Conservation (phyloP, 2,113 vertebrate genomes). For the Sisor rabdophorus region DNA sequence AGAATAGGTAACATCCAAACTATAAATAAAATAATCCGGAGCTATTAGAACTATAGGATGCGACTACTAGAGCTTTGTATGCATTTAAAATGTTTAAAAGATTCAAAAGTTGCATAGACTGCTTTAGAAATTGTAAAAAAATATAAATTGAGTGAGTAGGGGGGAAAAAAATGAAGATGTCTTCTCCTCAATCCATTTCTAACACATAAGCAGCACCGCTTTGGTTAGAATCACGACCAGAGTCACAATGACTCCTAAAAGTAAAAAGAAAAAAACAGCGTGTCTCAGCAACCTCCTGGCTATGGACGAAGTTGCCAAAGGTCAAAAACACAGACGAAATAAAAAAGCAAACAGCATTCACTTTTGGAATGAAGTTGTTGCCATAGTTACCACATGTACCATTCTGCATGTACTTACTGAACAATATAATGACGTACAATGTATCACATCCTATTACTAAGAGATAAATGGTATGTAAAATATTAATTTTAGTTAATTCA, state of each 20-base stretch:
- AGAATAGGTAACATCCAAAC: conserved; percentile 78
- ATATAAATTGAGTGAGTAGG: conserved; percentile 46
- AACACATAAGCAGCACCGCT: conserved; percentile 6
- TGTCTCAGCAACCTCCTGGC: neutral
- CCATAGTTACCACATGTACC: neutral
- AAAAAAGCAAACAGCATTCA: neutral
- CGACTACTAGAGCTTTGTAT: conserved; percentile 71
- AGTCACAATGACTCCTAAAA: neutral
- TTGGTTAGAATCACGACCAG: neutral
- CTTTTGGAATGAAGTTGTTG: neutral
- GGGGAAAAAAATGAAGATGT: conserved; percentile 25
- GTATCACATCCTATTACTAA: neutral
- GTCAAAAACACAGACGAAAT: neutral
- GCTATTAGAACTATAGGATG: conserved; percentile 58
- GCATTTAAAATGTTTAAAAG: conserved; percentile 73
- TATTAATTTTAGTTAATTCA: neutral
- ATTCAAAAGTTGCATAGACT: conserved; percentile 92
- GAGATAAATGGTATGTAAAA: neutral
- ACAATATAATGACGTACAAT: neutral
- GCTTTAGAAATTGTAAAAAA: conserved; percentile 70
- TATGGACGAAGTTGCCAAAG: neutral
- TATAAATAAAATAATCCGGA: conserved; percentile 71
- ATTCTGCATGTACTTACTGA: neutral
- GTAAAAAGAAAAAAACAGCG: neutral
- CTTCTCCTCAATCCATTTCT: neutral